Evolutionary conservation across 2,113 vertebrate genomes (phyloP), one percentile per base, ranked within the genome.

Genomic region (Elanoides forficatus): DNA sequence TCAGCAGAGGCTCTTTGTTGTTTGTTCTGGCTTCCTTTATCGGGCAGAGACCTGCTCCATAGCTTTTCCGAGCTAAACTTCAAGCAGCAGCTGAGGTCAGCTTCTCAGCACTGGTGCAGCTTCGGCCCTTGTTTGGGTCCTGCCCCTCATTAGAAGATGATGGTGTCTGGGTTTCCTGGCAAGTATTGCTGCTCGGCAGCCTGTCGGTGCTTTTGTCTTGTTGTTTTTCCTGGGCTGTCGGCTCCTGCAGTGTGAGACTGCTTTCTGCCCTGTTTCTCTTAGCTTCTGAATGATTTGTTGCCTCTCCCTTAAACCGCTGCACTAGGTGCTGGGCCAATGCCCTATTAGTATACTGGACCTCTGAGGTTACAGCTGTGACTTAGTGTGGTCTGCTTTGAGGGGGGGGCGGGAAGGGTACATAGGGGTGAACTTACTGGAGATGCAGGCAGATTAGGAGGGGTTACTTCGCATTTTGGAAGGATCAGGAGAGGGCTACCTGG

Each of bases 1-100:
- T 95, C 96, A 96, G 26, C 85, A 85, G 92, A 97, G 95, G 90
- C 73, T 85, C 74, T 94, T 38, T 81, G 70, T 74, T 97, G 90
- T 96, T 94, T 95, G 66, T 95, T 93, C 88, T 95, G 96, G 94
- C 90, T 74, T 65, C 70, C 15, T 79, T 75, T 63, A 56, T 40
- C 23, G 27, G 78, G 85, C 88, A 94, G 85, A 92, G 74, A 79
- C 70, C 85, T 81, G n/a, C 87, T 91, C 78, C 81, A 12, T 26
- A 78, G 66, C 62, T 87, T 72, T 79, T 93, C 26, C 7, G 42
- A 87, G 84, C 84, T 94, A 14, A 84, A 84, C 76, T 94, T 83
- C 53, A 84, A 81, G 90, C 83, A 92, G 89, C 89, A 73, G 83
- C 90, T 91, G 81, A 88, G 74, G 52, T 94, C 95, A 94, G 43